Conservation (phyloP, 2,113 vertebrate species). For the Cisticola juncidis region DNA sequence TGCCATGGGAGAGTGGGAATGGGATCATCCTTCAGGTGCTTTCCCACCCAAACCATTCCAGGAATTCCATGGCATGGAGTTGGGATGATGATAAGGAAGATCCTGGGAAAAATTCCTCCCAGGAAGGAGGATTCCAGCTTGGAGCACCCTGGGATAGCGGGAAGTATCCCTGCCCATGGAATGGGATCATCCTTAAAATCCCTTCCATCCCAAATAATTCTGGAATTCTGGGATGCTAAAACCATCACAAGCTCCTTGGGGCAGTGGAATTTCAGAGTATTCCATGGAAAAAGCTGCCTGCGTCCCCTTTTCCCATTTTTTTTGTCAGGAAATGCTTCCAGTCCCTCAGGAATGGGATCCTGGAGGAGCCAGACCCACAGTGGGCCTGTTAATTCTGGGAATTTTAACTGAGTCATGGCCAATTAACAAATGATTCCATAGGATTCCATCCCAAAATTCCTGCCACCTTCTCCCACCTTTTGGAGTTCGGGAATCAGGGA, state of each 20-base stretch:
- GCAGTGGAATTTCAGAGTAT: not conserved
- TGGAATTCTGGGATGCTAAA: not conserved
- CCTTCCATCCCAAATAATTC: not conserved
- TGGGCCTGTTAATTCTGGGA: not conserved
- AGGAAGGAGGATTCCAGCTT: not conserved
- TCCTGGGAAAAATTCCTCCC: accelerated
- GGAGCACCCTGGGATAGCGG: not conserved
- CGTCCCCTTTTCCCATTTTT: not conserved
- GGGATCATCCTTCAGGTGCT: not conserved
- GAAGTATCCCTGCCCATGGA: not conserved
- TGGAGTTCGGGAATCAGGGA: not conserved
- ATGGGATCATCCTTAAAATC: not conserved
- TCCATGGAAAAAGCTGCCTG: not conserved
- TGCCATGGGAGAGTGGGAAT: accelerated
- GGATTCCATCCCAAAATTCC: not conserved
- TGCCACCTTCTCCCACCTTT: not conserved
- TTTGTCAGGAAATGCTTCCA: not conserved
- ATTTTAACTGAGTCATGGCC: not conserved
- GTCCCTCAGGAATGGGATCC: not conserved
- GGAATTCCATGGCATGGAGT: not conserved
- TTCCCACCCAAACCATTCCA: not conserved
- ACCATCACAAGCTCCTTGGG: not conserved
- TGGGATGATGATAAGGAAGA: not conserved
- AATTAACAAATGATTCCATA: not conserved
- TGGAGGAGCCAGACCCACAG: accelerated